phyloP scores from a whole-genome alignment of 2,888 invertebrate genomes.

The Taphrorychus bicolor region DNA sequence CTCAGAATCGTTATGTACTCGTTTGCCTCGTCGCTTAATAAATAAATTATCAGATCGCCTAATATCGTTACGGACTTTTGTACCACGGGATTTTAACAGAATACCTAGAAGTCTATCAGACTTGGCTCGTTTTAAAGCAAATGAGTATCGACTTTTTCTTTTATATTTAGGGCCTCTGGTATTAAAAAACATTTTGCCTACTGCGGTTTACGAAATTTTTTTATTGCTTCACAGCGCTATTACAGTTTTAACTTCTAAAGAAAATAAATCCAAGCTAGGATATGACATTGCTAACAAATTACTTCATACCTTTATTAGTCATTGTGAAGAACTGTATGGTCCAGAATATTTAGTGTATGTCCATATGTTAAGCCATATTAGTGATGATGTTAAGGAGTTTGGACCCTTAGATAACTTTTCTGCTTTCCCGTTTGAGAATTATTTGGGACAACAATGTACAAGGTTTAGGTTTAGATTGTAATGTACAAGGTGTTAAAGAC shows the following conservation, averaged over 20 bases:
- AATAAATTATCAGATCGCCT: not conserved
- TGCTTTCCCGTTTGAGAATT: no score
- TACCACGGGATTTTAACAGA: not conserved
- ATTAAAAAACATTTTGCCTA: not conserved
- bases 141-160: not conserved
- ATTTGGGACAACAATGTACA: no score
- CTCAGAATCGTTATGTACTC: not conserved
- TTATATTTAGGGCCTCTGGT: not conserved
- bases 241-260: not conserved
- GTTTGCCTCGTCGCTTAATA: not conserved
- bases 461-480: no score
- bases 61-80: not conserved
- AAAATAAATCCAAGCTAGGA: not conserved
- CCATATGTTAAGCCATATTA: not conserved
- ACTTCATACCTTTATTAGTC: not conserved
- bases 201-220: not conserved
- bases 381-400: not conserved
- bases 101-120: not conserved
- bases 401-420: not conserved
- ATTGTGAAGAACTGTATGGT: not conserved
- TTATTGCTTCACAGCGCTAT: not conserved
- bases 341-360: not conserved
- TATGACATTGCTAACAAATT: not conserved
- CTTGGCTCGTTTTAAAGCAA: not conserved
- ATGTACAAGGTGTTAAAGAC: no score